Base-by-base conservation (phyloP, 2,888 invertebrate species). In the Cacoxenus indagator region DNA sequence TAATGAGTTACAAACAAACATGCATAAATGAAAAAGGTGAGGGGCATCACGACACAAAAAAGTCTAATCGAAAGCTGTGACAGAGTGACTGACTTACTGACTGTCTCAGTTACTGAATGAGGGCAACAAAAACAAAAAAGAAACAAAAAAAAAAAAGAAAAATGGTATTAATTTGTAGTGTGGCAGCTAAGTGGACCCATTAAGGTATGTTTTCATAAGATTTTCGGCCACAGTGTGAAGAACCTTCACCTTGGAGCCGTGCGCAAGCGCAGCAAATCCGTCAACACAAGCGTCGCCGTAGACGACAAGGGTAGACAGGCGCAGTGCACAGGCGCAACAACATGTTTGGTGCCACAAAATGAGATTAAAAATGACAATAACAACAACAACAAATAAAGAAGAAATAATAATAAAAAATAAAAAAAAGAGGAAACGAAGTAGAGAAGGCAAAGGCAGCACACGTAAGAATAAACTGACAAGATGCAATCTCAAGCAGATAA, bases 401-500 rank as follows among this genome's bases (percentile, higher is more conserved):
- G n/a, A 4, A 22, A 19, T 19, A n/a, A 1, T 1, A 61, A 37
- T 9, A 37, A 19, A 6, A 48, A 31, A 17, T 45, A 45, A 68
- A 51, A 57, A 64, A 48, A 51, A 37, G 24, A 37, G n/a, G 8
- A 45, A 24, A 22, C 24, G 22, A 24, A 67, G 37, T n/a, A 19
- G 27, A 26, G n/a, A 61, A 61, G 64, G 22, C 55, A 17, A 19
- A 14, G 46, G 45, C 64, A 46, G 31, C 64, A 64, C 72, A 73
- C 65, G 70, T 67, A 61, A 17, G 24, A 45, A 62, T 19, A 27
- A 70, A 70, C 73, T 68, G 75, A 78, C 76, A 75, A 79, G 76
- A 81, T 79, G 79, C 76, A 77, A 81, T 81, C 79, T 77, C 69
- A 77, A 76, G 75, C 74, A 70, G 76, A 72, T 76, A 70, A 72